phyloP scores from a whole-genome alignment of 2,888 invertebrate species.

The Mythimna ferrago region DNA sequence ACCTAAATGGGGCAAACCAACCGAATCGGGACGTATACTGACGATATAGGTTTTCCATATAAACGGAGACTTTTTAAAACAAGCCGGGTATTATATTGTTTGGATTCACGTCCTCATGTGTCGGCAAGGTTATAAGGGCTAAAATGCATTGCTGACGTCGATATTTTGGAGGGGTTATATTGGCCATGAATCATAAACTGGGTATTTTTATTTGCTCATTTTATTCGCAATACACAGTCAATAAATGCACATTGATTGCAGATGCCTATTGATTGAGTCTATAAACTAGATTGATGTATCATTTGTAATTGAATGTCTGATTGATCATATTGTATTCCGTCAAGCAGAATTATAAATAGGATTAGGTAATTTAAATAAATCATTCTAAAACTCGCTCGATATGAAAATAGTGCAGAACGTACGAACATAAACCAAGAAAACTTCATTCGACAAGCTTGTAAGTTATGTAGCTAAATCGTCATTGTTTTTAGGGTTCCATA shows the following conservation, averaged over 20 bases:
- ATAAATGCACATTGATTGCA: conserved; percentile 71
- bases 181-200: conserved; percentile 74
- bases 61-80: conserved; percentile 59
- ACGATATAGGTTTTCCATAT: conserved; percentile 53
- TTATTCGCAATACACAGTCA: conserved; percentile 56
- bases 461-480: conserved; percentile 36
- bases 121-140: conserved; percentile 33
- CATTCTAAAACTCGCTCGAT: neutral
- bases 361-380: conserved; percentile 8
- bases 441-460: conserved; percentile 35
- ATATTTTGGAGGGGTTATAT: conserved; percentile 51
- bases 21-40: conserved; percentile 70
- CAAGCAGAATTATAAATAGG: conserved; percentile 2
- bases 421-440: conserved; percentile 6
- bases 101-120: conserved; percentile 64
- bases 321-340: conserved; percentile 29
- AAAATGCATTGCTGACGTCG: conserved; percentile 37
- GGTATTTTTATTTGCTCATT: conserved; percentile 65
- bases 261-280: conserved; percentile 63
- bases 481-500: conserved; percentile 1
- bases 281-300: conserved; percentile 43
- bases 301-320: conserved; percentile 53
- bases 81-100: conserved; percentile 63
- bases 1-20: conserved; percentile 71
- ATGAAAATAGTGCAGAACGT: neutral